Conservation (phyloP, 2,888 invertebrate species). For the Athalia rosae region DNA sequence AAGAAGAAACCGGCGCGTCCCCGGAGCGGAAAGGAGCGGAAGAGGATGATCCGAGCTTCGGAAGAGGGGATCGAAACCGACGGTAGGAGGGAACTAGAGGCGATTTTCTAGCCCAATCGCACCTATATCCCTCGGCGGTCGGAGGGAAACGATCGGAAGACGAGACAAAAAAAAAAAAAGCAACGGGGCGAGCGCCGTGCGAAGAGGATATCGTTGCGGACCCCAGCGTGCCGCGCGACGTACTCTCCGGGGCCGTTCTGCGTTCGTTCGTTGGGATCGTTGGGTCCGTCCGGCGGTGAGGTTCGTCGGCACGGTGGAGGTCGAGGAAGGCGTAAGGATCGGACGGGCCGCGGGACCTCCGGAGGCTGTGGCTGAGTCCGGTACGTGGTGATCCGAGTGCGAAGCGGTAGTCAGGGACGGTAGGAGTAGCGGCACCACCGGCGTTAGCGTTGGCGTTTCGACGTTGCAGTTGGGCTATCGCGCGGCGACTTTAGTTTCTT, state of each 20-base stretch:
- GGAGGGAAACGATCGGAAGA: not conserved
- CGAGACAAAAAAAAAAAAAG: not conserved
- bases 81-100: not conserved
- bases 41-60: not conserved
- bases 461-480: conserved; percentile 1
- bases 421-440: too few relatives aligned
- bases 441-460: conserved; percentile 19
- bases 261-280: conserved; percentile 11
- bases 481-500: too few relatives aligned
- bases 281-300: conserved; percentile 1
- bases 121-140: not conserved
- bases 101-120: too few relatives aligned
- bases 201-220: not conserved
- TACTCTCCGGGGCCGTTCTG: conserved; percentile 38
- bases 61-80: too few relatives aligned
- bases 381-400: conserved; percentile 29
- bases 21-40: not conserved
- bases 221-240: not conserved
- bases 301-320: not conserved
- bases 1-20: not conserved
- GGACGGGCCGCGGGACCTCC: conserved; percentile 34
- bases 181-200: not conserved
- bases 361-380: conserved; percentile 29
- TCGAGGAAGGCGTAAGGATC: conserved; percentile 36
- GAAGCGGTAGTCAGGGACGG: not conserved